Evolutionary conservation across 2,797 vertebrate genomes (phyloP).

Genomic region (Enteromius anoplus): DNA sequence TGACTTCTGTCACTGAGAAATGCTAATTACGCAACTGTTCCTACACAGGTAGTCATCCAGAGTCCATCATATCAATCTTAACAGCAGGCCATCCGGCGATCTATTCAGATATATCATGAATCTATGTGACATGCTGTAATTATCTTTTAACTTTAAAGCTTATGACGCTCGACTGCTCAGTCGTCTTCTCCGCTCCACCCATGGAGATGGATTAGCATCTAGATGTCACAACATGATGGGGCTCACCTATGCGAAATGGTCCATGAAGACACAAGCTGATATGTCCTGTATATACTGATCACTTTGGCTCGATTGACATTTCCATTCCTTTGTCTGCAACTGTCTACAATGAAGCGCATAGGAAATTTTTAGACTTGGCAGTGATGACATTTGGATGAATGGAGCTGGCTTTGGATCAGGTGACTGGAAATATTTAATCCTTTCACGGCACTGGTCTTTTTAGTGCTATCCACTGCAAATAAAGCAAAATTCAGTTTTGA

Average conservation of each 20-base stretch:
- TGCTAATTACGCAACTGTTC: slow-evolving; percentile 15
- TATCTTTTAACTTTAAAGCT: slow-evolving; percentile 27
- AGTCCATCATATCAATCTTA: slow-evolving; percentile 15
- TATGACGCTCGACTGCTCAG: slow-evolving; percentile 8
- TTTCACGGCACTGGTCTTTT: background rate
- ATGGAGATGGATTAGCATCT: slow-evolving; percentile 25
- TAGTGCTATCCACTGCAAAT: background rate
- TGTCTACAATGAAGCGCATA: background rate
- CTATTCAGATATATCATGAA: slow-evolving; percentile 17
- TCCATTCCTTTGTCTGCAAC: slow-evolving; percentile 16
- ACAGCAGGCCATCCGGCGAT: slow-evolving; percentile 10
- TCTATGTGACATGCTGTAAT: slow-evolving; percentile 18
- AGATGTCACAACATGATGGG: slow-evolving; percentile 19
- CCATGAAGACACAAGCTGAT: slow-evolving; percentile 42
- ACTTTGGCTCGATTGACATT: slow-evolving; percentile 40
- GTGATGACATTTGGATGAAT: slow-evolving; percentile 43
- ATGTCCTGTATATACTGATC: slow-evolving; percentile 42
- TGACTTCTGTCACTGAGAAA: background rate
- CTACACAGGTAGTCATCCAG: background rate
- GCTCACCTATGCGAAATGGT: slow-evolving; percentile 29
- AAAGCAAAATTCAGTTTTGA: background rate
- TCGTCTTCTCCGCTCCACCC: slow-evolving; percentile 5
- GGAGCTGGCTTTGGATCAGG: slow-evolving; percentile 13
- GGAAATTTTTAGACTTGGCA: slow-evolving; percentile 16
- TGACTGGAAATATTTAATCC: slow-evolving; percentile 19